Evolutionary conservation across 2,113 vertebrate genomes (phyloP).

Genomic region (Ailuropoda melanoleuca): DNA sequence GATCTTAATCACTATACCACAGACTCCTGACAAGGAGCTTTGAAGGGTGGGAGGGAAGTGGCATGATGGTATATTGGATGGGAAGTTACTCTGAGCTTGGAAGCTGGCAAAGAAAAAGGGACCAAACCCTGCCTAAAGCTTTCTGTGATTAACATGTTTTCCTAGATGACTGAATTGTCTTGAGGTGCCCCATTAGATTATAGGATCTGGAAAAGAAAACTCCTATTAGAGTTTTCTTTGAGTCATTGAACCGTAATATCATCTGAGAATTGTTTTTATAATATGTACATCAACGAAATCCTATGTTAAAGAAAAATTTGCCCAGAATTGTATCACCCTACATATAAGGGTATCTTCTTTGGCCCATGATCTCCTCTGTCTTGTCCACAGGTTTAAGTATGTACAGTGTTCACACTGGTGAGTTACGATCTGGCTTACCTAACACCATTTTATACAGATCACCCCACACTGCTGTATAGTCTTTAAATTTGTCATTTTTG

Average conservation of each 20-base stretch:
- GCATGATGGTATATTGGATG: not conserved
- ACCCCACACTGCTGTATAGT: not conserved
- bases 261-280: conserved; percentile 26
- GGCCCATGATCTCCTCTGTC: not conserved
- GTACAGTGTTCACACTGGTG: not conserved
- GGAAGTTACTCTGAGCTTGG: conserved; percentile 16
- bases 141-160: conserved; percentile 18
- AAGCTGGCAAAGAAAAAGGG: not conserved
- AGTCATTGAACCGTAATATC: not conserved
- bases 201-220: not conserved
- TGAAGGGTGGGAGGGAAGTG: not conserved
- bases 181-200: not conserved
- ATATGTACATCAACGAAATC: not conserved
- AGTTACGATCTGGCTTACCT: not conserved
- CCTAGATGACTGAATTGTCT: not conserved
- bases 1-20: not conserved
- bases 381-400: not conserved
- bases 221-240: not conserved
- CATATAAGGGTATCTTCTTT: not conserved
- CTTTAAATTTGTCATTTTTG: not conserved
- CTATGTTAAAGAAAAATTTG: conserved; percentile 3
- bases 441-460: conserved; percentile 6
- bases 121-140: not conserved
- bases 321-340: not conserved
- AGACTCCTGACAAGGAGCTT: not conserved